A percentile compares a stretch with the other conserved stretches of the same genome.
These are phyloP conservation scores for Sthenelais limicola DNA, from an alignment of 2,888 invertebrate species.

Conservation along the genomic window DNA sequence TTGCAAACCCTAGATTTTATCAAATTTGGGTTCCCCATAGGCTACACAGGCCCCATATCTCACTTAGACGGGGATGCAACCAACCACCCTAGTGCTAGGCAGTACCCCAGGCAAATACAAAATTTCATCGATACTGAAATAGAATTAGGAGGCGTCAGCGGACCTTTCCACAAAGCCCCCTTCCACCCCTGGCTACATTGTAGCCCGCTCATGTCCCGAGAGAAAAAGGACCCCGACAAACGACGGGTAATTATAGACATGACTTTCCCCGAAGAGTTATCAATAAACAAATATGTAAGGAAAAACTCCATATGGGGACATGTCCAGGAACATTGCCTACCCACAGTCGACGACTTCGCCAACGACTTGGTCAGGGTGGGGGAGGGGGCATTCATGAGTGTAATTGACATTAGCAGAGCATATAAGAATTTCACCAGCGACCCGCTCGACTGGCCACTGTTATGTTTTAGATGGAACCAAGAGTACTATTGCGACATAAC, in stretches of 20 bases:
- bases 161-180: background rate
- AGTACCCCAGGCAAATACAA: background rate
- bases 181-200: background rate
- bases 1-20: background rate
- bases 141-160: background rate
- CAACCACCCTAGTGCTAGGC: background rate
- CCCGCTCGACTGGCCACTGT: background rate
- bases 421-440: background rate
- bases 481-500: background rate
- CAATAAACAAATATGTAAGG: background rate
- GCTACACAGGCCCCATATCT: background rate
- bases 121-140: background rate
- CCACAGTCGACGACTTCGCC: background rate
- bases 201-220: background rate
- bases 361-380: background rate
- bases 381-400: background rate
- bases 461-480: background rate
- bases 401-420: background rate
- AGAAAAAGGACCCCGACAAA: background rate
- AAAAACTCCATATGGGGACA: background rate
- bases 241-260: background rate
- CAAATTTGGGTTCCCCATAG: background rate
- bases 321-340: background rate
- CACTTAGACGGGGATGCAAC: no score
- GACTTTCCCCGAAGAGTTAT: background rate